Percentiles rank a stretch among this genome's conserved stretches.
Evolutionary conservation across 2,113 vertebrate genomes (phyloP).

Genomic region (Falcunculus frontatus): DNA sequence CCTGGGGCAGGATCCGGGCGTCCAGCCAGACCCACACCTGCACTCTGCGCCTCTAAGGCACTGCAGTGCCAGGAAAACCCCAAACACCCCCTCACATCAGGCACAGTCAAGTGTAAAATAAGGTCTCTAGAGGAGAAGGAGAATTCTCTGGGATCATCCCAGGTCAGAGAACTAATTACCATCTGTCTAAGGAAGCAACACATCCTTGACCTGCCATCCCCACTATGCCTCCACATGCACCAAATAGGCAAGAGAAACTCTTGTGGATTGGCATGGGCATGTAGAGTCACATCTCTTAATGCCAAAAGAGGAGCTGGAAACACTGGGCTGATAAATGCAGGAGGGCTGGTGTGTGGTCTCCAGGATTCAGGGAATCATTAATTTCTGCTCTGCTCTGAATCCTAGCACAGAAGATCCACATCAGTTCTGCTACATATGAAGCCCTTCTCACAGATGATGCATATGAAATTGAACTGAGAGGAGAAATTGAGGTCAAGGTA

Average conservation of each 20-base stretch:
- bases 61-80: not conserved
- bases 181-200: not conserved
- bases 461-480: conserved; percentile 83
- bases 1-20: accelerated
- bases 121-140: not conserved
- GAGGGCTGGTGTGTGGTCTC: not conserved
- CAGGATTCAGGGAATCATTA: not conserved
- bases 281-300: not conserved
- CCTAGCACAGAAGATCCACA: conserved; percentile 85
- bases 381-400: not conserved
- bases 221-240: too few species aligned
- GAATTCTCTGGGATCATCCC: not conserved
- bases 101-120: not conserved
- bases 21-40: not conserved
- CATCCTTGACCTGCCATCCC: too few species aligned
- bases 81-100: accelerated
- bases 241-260: not conserved
- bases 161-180: not conserved
- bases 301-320: not conserved
- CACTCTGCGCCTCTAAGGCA: not conserved
- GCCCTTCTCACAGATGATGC: conserved; percentile 80
- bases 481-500: conserved; percentile 91
- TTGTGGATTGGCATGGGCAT: accelerated
- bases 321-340: not conserved
- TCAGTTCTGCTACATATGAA: conserved; percentile 82